Evolutionary conservation across 2,113 vertebrate genomes (phyloP).

Genomic region (Craseonycteris thonglongyai): DNA sequence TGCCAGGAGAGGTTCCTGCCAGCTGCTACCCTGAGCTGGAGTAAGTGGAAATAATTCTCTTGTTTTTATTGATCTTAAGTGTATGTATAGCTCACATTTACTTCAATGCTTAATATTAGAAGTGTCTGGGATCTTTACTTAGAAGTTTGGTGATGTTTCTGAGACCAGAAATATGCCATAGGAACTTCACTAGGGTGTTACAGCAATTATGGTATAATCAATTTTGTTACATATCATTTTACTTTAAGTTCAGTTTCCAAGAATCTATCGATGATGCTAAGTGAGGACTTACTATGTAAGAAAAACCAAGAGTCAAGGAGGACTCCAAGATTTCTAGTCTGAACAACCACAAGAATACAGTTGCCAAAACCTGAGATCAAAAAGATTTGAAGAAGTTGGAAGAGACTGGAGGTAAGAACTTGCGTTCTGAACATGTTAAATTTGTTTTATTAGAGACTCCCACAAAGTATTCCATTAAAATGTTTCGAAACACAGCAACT

Average conservation of each 20-base stretch:
- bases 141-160: background rate
- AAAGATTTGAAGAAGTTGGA: background rate
- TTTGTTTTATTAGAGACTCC: background rate
- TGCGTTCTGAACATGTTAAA: background rate
- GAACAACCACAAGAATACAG: background rate
- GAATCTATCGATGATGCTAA: background rate
- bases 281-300: background rate
- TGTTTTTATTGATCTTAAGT: background rate
- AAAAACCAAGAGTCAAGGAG: background rate
- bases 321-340: background rate
- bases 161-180: background rate
- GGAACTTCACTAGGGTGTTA: background rate
- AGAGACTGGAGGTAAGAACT: background rate
- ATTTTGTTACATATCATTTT: background rate
- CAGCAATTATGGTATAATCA: background rate
- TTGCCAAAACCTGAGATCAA: background rate
- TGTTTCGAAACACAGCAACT: background rate
- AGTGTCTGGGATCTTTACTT: background rate
- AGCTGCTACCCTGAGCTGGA: background rate
- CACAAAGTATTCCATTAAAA: conserved; percentile 12
- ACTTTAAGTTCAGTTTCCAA: background rate
- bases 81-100: background rate
- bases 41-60: background rate
- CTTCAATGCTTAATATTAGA: background rate
- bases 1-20: no score